Evolutionary conservation across 53 echinoderm and acorn worm genomes (phyloP).

Genomic region (Mesocentrotus franciscanus): DNA sequence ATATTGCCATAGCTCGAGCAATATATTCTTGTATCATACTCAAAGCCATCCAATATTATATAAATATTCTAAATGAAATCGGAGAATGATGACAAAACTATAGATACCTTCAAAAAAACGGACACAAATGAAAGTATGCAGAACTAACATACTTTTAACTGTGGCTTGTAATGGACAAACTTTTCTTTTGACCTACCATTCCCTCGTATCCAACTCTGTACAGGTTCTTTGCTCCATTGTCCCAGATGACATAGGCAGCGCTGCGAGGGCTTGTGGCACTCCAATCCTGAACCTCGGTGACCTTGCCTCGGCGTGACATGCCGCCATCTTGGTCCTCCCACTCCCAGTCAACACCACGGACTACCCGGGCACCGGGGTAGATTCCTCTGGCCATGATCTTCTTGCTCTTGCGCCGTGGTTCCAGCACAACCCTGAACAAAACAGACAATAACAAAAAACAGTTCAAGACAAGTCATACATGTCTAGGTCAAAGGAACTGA

Average conservation of each 20-base stretch:
- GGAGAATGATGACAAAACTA: too few relatives aligned
- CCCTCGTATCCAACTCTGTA: slow-evolving; percentile 98
- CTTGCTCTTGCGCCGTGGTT: slow-evolving; percentile 97
- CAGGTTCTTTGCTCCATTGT: slow-evolving; percentile 97
- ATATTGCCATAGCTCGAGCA: too few relatives aligned
- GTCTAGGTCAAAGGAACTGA: not conserved
- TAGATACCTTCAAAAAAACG: too few relatives aligned
- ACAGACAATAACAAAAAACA: not conserved
- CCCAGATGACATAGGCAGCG: slow-evolving; percentile 98
- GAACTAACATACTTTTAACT: too few relatives aligned
- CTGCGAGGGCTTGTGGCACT: slow-evolving; percentile 97
- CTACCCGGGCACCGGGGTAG: slow-evolving; percentile 95
- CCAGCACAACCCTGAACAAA: slow-evolving; percentile 81
- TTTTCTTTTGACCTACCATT: slow-evolving; percentile 73
- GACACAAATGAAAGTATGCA: too few relatives aligned
- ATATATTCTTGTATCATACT: too few relatives aligned
- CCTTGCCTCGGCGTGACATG: slow-evolving; percentile 90
- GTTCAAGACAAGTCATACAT: too few relatives aligned
- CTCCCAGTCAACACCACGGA: slow-evolving; percentile 98
- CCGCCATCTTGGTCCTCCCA: slow-evolving; percentile 99
- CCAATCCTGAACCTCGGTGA: slow-evolving; percentile 98
- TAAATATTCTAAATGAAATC: too few relatives aligned
- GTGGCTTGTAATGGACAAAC: not conserved
- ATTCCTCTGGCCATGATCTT: slow-evolving; percentile 98
- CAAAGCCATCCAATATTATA: too few relatives aligned